Base-by-base conservation (phyloP, 1,140 invertebrate genomes). In the Drosophila biarmipes region DNA sequence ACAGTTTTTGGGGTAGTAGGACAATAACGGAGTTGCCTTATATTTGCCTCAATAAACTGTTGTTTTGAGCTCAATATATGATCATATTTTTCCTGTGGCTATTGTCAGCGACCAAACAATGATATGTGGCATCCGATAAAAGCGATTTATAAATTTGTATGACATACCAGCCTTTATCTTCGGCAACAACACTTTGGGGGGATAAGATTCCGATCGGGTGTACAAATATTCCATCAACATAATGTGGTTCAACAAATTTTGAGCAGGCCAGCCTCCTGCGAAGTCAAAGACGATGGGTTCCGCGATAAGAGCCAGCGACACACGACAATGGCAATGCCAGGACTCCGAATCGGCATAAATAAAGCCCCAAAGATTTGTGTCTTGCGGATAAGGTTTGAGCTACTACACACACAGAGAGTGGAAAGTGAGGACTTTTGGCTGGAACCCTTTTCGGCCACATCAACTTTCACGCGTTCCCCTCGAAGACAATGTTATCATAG, bases 401-500 rank as follows among this genome's bases (percentile, higher is more conserved):
- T 69, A 69, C 66, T 69, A 69, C 54, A 37, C 46, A 52, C 17
- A 31, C 11, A 19, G 1, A 19, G 1, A 61, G 67, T 40, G 56
- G 27, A 61, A 73, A 52, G 49, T 61, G 55, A 54, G 57, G 71
- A 73, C 24, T 45, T 15, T 19, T n/a, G 45, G 21, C 21, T 11
- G 27, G 49, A 69, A 48, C 81, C 52, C 77, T 80, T 80, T 69
- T 55, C 63, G 71, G 80, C 80, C 64, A 63, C 73, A 64, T 67
- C 77, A 80, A 85, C 80, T 85, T 85, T 85, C 80, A 85, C 80
- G 80, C 80, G 62, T 51, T 55, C 49, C 53, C 15, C 40, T 5
- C 11, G 19, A 80, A 85, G 81, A 86, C 80, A 85, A 85, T 85
- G 80, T 86, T 85, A 85, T 86, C 81, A 85, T 86, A 85, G 80